phyloP scores from a whole-genome alignment of 2,113 vertebrate species.

The Neotragus pygmaeus region DNA sequence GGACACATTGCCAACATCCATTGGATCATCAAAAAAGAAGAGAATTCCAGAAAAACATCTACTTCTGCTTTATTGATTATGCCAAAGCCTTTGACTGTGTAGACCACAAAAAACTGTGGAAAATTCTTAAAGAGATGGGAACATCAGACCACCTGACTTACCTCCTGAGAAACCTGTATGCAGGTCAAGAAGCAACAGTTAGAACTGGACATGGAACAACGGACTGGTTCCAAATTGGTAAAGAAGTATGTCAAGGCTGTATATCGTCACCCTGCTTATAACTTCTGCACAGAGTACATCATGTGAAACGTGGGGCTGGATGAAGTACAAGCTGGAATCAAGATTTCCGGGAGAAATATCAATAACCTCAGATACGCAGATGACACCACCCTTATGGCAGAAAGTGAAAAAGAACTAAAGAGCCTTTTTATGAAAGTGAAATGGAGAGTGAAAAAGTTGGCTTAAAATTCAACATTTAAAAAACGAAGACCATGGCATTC shows the following conservation, averaged over 20 bases:
- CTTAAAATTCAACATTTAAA: not conserved
- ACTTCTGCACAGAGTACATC: not conserved
- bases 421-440: not conserved
- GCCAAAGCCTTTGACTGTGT: not conserved
- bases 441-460: not conserved
- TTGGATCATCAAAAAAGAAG: not conserved
- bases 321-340: not conserved
- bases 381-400: not conserved
- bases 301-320: accelerated
- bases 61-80: not conserved
- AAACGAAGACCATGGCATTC: not conserved
- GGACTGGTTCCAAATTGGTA: not conserved
- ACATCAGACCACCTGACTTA: not conserved
- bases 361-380: not conserved
- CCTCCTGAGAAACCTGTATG: not conserved
- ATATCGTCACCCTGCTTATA: not conserved
- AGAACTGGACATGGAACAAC: not conserved
- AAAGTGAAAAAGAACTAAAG: not conserved
- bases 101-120: not conserved
- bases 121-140: not conserved
- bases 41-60: not conserved
- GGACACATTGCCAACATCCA: not conserved
- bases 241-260: not conserved
- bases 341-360: not conserved
- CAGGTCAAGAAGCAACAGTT: not conserved